phyloP scores from a whole-genome alignment of 2,113 vertebrate species.

The Lamprotornis superbus region DNA sequence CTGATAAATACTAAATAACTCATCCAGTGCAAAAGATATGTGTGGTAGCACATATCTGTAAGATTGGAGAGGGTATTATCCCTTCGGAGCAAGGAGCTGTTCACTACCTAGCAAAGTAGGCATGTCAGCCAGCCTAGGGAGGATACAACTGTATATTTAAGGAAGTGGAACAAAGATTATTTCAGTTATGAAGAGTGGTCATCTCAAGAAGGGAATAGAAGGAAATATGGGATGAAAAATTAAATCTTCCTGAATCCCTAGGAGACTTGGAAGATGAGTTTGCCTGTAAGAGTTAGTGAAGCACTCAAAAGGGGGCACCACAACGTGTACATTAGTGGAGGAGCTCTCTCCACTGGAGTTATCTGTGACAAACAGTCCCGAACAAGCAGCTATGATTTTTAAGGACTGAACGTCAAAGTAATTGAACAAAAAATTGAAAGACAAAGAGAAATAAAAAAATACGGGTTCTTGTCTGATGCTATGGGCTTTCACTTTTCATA shows the following conservation, averaged over 20 bases:
- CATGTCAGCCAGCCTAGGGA: not conserved
- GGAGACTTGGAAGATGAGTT: not conserved
- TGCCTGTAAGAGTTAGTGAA: not conserved
- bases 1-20: not conserved
- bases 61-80: not conserved
- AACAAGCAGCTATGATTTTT: not conserved
- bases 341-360: not conserved
- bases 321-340: accelerated
- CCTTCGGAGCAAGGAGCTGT: not conserved
- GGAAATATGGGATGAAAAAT: not conserved
- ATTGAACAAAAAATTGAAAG: not conserved
- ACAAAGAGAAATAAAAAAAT: not conserved
- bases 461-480: not conserved
- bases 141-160: not conserved
- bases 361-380: not conserved
- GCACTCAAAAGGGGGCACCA: not conserved
- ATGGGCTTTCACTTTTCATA: not conserved
- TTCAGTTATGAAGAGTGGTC: not conserved
- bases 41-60: not conserved
- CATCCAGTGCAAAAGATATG: not conserved
- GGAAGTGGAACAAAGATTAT: not conserved
- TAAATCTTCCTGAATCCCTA: not conserved
- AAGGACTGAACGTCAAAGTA: not conserved
- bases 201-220: not conserved
- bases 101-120: not conserved